Conservation (phyloP, 2,888 invertebrate species). For the Coenonympha glycerion region DNA sequence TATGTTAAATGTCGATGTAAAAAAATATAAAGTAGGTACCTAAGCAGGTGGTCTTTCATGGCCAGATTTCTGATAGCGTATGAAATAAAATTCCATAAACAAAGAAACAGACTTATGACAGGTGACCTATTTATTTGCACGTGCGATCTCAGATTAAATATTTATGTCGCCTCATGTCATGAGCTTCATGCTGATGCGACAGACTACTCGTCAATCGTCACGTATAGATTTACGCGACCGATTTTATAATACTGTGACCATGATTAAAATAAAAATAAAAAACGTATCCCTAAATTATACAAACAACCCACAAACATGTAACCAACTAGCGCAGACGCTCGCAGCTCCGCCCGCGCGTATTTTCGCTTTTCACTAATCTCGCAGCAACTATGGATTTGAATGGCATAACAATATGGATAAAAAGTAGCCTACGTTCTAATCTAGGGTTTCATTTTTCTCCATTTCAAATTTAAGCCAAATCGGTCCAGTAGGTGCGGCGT, state of each 20-base stretch:
- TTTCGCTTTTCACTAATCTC: no score
- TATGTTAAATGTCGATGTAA: background rate
- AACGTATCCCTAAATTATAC: no score
- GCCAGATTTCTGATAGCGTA: background rate
- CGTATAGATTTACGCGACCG: constrained; percentile 20
- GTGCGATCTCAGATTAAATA: constrained; percentile 21
- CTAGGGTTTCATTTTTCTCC: no score
- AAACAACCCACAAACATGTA: no score
- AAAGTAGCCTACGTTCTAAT: no score
- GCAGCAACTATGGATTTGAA: no score
- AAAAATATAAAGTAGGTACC: background rate
- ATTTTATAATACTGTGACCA: constrained; percentile 18
- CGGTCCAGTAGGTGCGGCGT: no score
- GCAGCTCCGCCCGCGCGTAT: no score
- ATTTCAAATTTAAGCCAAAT: no score
- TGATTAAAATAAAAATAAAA: background rate
- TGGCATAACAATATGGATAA: no score
- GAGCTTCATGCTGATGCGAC: constrained; percentile 15
- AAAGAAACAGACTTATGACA: constrained; percentile 18
- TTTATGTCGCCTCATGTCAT: constrained; percentile 17
- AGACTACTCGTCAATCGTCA: constrained; percentile 23
- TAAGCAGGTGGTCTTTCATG: constrained; percentile 9
- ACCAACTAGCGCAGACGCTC: no score
- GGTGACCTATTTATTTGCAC: constrained; percentile 25
- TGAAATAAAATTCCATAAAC: constrained; percentile 2